These are phyloP conservation scores for Falco punctatus DNA, from an alignment of 2,113 vertebrate genomes.

Conservation along the genomic window DNA sequence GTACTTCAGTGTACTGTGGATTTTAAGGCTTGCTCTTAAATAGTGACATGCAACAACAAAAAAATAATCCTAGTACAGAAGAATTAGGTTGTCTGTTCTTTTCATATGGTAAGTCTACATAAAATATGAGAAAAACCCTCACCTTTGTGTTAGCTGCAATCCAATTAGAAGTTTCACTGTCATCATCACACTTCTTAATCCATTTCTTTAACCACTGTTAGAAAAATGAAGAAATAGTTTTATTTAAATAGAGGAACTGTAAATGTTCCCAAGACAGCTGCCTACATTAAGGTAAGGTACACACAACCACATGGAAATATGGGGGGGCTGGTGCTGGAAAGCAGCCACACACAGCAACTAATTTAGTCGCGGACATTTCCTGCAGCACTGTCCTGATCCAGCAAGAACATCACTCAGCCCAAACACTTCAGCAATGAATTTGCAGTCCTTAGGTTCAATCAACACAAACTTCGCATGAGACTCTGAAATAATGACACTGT, in stretches of 20 bases:
- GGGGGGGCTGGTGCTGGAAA: neutral
- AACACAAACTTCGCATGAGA: neutral
- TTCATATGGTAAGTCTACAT: neutral
- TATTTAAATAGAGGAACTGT: neutral
- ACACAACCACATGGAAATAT: neutral
- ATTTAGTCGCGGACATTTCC: neutral
- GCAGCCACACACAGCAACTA: neutral
- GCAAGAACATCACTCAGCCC: neutral
- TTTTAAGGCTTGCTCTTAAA: neutral
- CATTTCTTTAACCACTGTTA: constrained; percentile 97
- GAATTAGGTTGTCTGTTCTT: neutral
- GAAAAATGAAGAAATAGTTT: neutral
- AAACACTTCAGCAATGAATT: neutral
- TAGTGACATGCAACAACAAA: neutral
- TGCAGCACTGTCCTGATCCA: neutral
- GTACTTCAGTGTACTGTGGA: neutral
- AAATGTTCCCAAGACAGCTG: neutral
- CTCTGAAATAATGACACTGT: neutral
- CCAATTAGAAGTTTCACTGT: constrained; percentile 99
- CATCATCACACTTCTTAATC: constrained; percentile 99
- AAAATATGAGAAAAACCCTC: neutral
- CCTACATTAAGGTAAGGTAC: neutral
- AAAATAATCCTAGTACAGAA: neutral
- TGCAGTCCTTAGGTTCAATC: neutral
- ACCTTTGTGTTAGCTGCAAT: constrained; percentile 99